These are phyloP conservation scores for Heteractis magnifica DNA, from an alignment of 92 coral and sea anemone genomes.

Conservation along the genomic window DNA sequence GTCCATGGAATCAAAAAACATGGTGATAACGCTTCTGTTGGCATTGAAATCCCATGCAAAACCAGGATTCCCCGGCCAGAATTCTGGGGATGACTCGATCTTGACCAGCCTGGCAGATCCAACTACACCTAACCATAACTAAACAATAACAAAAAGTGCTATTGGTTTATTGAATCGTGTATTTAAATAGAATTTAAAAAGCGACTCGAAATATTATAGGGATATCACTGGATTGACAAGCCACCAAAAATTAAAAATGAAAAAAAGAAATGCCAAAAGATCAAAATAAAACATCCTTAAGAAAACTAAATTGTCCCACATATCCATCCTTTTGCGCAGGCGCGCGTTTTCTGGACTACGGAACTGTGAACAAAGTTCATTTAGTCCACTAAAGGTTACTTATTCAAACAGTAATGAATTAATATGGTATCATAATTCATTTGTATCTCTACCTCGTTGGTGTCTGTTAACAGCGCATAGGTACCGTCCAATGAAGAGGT, in stretches of 20 bases:
- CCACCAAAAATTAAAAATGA: too few species aligned
- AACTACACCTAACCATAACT: conserved; percentile 73
- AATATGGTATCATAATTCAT: background rate
- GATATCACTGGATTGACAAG: too few species aligned
- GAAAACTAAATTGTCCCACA: too few species aligned
- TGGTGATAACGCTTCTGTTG: conserved; percentile 40
- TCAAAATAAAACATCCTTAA: too few species aligned
- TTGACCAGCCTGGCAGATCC: conserved; percentile 57
- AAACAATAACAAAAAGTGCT: background rate
- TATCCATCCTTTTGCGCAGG: too few species aligned
- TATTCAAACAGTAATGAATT: too few species aligned
- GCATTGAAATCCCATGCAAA: conserved; percentile 17
- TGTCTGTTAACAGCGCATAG: conserved; percentile 76
- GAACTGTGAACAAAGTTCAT: too few species aligned
- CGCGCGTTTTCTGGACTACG: too few species aligned
- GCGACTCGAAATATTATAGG: too few species aligned
- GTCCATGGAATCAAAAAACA: conserved; percentile 63
- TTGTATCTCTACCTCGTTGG: conserved; percentile 55
- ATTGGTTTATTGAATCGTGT: background rate
- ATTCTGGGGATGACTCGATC: conserved; percentile 39
- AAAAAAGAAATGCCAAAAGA: background rate
- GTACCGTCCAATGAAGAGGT: conserved; percentile 75
- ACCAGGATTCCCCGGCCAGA: conserved; percentile 31
- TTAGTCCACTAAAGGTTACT: too few species aligned
- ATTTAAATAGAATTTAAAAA: background rate